phyloP scores from a whole-genome alignment of 2,113 vertebrate genomes.

The Eira barbara region DNA sequence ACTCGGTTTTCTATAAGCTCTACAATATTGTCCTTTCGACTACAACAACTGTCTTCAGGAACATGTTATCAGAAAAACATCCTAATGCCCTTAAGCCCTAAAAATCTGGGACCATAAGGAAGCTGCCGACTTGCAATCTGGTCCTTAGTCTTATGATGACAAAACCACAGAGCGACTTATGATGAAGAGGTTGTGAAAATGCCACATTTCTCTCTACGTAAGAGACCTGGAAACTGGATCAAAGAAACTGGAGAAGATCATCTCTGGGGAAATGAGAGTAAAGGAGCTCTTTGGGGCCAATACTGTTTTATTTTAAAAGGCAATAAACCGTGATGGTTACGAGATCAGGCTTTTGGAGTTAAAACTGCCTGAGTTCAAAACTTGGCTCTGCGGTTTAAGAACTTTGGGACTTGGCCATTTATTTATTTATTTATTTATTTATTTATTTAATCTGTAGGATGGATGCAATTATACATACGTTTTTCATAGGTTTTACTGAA shows the following conservation, averaged over 20 bases:
- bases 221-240: neutral
- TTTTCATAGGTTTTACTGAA: neutral
- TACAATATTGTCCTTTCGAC: neutral
- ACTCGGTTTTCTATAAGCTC: neutral
- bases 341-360: neutral
- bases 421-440: neutral
- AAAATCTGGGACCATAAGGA: neutral
- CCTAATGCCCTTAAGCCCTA: neutral
- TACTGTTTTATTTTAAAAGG: neutral
- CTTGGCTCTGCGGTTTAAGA: neutral
- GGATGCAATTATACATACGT: neutral
- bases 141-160: neutral
- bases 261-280: neutral
- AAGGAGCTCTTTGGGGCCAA: neutral
- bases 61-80: neutral
- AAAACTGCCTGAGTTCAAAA: constrained; percentile 4
- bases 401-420: neutral
- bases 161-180: neutral
- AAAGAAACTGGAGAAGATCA: neutral
- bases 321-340: neutral
- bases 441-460: neutral
- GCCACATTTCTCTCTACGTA: neutral
- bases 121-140: neutral
- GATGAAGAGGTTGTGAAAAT: neutral
- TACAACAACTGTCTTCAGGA: neutral